Evolutionary conservation across 2,797 vertebrate genomes (phyloP), one percentile per base, ranked within the genome.

Genomic region (Choloepus didactylus): DNA sequence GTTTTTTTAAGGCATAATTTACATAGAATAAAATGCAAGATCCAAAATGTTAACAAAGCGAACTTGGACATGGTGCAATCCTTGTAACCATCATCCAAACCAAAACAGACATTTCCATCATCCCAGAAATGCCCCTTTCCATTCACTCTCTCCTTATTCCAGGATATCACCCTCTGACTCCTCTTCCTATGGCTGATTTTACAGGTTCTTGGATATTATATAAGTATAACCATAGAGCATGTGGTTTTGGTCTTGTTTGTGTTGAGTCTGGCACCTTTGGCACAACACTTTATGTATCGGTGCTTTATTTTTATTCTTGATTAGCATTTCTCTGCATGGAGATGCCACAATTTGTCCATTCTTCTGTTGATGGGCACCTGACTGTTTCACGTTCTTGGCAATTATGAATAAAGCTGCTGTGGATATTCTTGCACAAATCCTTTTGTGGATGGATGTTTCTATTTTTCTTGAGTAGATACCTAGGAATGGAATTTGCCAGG

Each of bases 311-410:
- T n/a, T 25, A 27, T 3, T 3, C 18, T 16, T 11, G 51, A 6
- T 35, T 1, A 3, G 1, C 1, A n/a, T 15, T 10, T 23, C 56
- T 31, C 18, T 1, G 10, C 46, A 4, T 8, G 41, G 16, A 38
- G 7, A 5, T 27, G 14, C n/a, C 23, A 18, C 2, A 2, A 5
- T 14, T 73, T 21, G 8, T 3, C 38, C 51, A 27, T 41, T 56
- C 16, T 44, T 64, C 38, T 72, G 35, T 15, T 1, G 6, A 27
- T 2, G n/a, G 38, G 27, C 7, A 35, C 5, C 3, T 25, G 60
- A 10, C 12, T 6, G 62, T 10, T 2, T 87, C 25, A 38, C 1
- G 35, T 77, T 46, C 76, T 1, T 62, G 44, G 46, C 64, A 16
- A 6, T 29, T 5, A 3, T 12, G 27, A 25, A 35, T 0, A 41